Evolutionary conservation across 2,888 invertebrate genomes (phyloP).

Genomic region (Eurytoma adleriae): DNA sequence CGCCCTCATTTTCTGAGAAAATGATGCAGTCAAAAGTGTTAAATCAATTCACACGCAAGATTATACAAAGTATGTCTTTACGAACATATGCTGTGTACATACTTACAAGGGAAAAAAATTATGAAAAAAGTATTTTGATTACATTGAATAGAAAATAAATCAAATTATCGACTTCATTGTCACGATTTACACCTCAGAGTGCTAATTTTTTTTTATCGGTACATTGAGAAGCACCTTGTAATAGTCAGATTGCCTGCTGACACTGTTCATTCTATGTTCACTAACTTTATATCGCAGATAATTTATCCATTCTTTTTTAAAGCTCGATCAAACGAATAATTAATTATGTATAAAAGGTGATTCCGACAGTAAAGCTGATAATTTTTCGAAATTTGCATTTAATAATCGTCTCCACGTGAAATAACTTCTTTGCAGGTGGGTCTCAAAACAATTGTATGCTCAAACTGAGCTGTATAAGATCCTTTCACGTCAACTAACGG

Average conservation of each 20-base stretch:
- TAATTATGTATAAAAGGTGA: neutral
- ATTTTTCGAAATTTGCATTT: slow-evolving; percentile 66
- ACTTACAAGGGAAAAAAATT: slow-evolving; percentile 50
- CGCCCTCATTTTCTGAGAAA: slow-evolving; percentile 43
- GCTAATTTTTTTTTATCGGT: slow-evolving; percentile 19
- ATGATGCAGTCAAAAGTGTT: slow-evolving; percentile 18
- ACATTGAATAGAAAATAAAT: slow-evolving; percentile 37
- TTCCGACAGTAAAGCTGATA: slow-evolving; percentile 53
- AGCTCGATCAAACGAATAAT: slow-evolving; percentile 17
- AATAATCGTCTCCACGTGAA: slow-evolving; percentile 97
- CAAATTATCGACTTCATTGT: slow-evolving; percentile 48
- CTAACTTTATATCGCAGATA: slow-evolving; percentile 37
- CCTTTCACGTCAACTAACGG: slow-evolving; percentile 98
- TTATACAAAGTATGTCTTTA: slow-evolving; percentile 51
- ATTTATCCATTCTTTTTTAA: slow-evolving; percentile 16
- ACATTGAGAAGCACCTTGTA: slow-evolving; percentile 1
- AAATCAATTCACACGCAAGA: slow-evolving; percentile 51
- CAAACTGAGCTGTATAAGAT: slow-evolving; percentile 99
- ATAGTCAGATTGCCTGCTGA: slow-evolving; percentile 47
- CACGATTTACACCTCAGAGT: slow-evolving; percentile 10
- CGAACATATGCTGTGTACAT: slow-evolving; percentile 41
- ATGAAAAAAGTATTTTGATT: slow-evolving; percentile 46
- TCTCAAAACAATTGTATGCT: slow-evolving; percentile 97
- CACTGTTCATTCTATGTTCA: slow-evolving; percentile 33
- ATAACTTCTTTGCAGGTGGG: slow-evolving; percentile 99